Evolutionary conservation across 2,888 invertebrate genomes (phyloP), one percentile per base, ranked within the genome.

Genomic region (Ormyrus nitidulus): DNA sequence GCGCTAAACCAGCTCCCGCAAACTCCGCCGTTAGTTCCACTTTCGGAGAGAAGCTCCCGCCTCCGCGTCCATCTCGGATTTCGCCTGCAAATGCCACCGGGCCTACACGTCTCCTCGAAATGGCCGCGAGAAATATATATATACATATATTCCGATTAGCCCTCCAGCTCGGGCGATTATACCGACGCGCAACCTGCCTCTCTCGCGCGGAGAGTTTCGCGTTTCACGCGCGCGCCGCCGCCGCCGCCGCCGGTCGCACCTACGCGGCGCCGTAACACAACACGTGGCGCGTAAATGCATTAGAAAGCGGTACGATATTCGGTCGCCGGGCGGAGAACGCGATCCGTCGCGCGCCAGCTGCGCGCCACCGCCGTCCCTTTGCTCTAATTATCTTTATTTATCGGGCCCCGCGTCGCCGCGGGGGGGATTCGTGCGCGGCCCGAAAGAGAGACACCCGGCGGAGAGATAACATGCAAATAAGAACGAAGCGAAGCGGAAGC

Each of bases 331-430:
- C 70, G 72, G 72, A 70, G 53, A 75, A 48, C 64, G 65, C 75
- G 66, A 72, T 72, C 65, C 56, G 59, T 11, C 71, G 64, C 10
- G 58, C n/a, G 71, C 71, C 71, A 71, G 75, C 71, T 71, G 71
- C 19, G 19, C 19, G 19, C 19, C 19, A 19, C 19, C 19, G 2
- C n/a, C n/a, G 8, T 59, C 75, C 69, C 77, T 61, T 76, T 64
- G 58, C 13, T 51, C 77, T 73, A 80, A 80, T 80, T 80, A 69
- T 77, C 80, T 64, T 80, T 80, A 77, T 76, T 80, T 76, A 72
- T 61, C 44, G 48, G 49, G 19, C 59, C 19, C 64, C 61, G 58
- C 66, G 58, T 19, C 19, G 19, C 19, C 19, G 19, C 19, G 19
- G 19, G 19, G 19, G 19, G 19, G 19, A 1, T 19, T 19, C 19